These are phyloP conservation scores for Scopus umbretta DNA, from an alignment of 2,113 vertebrate genomes.

Conservation along the genomic window DNA sequence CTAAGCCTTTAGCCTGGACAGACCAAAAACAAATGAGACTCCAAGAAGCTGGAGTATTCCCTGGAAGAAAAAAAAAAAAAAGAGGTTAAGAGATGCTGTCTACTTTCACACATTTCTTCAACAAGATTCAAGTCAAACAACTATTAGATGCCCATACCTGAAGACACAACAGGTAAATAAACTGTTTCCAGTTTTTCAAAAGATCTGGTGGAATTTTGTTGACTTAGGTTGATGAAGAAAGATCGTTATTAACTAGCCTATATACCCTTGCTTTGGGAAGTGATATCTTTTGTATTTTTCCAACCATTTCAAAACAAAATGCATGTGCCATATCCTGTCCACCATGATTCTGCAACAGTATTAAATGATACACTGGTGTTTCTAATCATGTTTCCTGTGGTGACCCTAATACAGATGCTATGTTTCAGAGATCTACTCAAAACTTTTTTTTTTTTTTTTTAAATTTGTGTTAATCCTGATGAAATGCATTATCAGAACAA, in stretches of 20 bases:
- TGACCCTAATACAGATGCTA: background rate
- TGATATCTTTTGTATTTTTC: background rate
- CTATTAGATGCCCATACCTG: background rate
- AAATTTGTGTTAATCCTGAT: background rate
- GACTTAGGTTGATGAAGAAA: background rate
- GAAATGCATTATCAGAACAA: background rate
- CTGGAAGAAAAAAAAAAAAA: background rate
- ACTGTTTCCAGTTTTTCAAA: background rate
- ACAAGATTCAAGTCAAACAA: background rate
- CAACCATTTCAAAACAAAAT: background rate
- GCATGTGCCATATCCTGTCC: accelerated
- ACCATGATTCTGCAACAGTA: background rate
- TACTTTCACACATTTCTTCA: background rate
- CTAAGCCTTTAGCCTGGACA: background rate
- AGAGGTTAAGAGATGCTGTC: no score
- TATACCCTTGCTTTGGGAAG: background rate
- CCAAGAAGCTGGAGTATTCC: background rate
- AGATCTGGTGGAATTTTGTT: background rate
- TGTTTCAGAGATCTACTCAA: background rate
- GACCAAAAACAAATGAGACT: background rate
- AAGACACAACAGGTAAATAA: background rate
- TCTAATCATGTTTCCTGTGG: background rate
- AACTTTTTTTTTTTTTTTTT: background rate
- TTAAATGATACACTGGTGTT: background rate
- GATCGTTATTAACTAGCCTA: background rate